Evolutionary conservation across 1,140 invertebrate species (phyloP).

Genomic region (Lordiphosa mommai): DNA sequence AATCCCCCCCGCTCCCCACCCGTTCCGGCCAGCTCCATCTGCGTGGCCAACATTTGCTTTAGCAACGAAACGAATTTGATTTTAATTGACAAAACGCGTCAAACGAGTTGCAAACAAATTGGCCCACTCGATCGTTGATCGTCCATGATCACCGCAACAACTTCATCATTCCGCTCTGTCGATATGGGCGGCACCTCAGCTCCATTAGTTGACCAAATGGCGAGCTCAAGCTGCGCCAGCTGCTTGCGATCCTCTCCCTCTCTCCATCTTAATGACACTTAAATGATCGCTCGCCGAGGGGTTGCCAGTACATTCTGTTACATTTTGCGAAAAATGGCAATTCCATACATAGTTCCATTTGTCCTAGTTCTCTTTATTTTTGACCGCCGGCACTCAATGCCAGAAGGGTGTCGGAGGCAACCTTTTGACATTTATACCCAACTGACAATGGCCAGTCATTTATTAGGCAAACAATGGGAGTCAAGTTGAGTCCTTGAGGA

Average conservation of each 20-base stretch:
- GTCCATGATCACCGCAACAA: slow-evolving; percentile 50
- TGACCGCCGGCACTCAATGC: slow-evolving; percentile 50
- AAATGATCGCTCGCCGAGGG: slow-evolving; percentile 59
- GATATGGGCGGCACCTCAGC: slow-evolving; percentile 52
- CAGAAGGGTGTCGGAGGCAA: slow-evolving; percentile 55
- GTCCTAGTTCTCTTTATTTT: slow-evolving; percentile 15
- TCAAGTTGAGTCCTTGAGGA: slow-evolving; percentile 35
- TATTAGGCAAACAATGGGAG: slow-evolving; percentile 63
- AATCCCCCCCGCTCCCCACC: too few relatives aligned
- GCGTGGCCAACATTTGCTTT: slow-evolving; percentile 29
- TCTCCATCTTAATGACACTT: slow-evolving; percentile 60
- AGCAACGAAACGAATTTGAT: slow-evolving; percentile 65
- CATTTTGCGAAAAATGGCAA: slow-evolving; percentile 47
- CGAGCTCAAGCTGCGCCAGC: slow-evolving; percentile 42
- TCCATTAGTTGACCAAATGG: slow-evolving; percentile 50
- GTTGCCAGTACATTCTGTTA: slow-evolving; percentile 14
- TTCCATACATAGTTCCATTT: slow-evolving; percentile 9
- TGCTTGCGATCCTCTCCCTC: slow-evolving; percentile 4
- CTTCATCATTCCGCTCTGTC: slow-evolving; percentile 58
- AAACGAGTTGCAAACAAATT: slow-evolving; percentile 65
- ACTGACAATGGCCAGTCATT: slow-evolving; percentile 62
- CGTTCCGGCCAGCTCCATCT: slow-evolving; percentile 2
- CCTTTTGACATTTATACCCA: slow-evolving; percentile 71
- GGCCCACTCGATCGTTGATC: slow-evolving; percentile 28
- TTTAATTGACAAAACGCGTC: slow-evolving; percentile 76